Evolutionary conservation across 2,113 vertebrate genomes (phyloP).

Genomic region (Tyto alba): DNA sequence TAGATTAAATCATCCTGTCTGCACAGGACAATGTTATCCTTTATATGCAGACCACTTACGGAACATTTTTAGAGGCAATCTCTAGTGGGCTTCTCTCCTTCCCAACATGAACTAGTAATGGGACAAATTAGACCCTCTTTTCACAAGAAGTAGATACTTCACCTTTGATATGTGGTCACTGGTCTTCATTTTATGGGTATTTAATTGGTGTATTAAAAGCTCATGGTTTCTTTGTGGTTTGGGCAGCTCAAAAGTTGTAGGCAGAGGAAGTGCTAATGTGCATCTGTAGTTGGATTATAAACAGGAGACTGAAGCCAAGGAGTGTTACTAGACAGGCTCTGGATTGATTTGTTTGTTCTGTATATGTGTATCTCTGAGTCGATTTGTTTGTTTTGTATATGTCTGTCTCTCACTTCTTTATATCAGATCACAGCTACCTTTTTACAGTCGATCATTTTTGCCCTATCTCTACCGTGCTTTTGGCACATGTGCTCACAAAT

Average conservation of each 20-base stretch:
- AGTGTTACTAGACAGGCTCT: neutral
- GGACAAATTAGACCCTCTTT: neutral
- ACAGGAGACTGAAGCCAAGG: neutral
- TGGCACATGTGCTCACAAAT: neutral
- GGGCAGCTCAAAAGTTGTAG: neutral
- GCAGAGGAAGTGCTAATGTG: neutral
- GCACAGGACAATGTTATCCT: neutral
- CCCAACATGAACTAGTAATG: neutral
- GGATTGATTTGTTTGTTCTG: neutral
- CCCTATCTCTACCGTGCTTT: neutral
- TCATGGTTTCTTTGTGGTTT: neutral
- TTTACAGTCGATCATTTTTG: neutral
- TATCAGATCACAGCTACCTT: neutral
- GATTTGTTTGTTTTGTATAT: neutral
- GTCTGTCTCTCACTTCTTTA: neutral
- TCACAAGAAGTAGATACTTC: neutral
- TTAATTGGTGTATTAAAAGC: conserved; percentile 27
- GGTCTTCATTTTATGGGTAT: neutral
- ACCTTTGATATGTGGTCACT: neutral
- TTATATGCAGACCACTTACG: neutral
- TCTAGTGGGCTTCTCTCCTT: neutral
- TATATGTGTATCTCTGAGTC: neutral
- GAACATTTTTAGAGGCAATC: neutral
- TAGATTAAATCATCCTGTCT: neutral
- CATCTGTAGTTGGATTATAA: neutral